Evolutionary conservation across 2,888 invertebrate species (phyloP).

Genomic region (Gymnosoma rotundatum): DNA sequence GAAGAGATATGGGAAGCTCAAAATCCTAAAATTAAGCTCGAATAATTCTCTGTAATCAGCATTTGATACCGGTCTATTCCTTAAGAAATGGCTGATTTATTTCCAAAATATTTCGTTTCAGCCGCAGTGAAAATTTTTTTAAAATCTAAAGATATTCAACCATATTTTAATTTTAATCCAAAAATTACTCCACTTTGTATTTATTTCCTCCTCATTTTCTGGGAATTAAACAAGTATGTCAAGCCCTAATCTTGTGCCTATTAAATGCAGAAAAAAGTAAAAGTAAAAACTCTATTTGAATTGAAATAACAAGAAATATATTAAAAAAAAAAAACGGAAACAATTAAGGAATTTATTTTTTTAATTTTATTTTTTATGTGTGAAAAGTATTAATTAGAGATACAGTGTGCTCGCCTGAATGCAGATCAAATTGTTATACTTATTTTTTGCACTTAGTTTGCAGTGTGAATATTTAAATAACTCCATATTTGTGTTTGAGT

Average conservation of each 20-base stretch:
- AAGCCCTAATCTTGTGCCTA: background rate
- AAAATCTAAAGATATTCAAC: no score
- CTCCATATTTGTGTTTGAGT: slow-evolving; percentile 41
- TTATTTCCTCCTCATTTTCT: no score
- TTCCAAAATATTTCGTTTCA: no score
- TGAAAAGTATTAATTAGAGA: slow-evolving; percentile 63
- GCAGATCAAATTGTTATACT: slow-evolving; percentile 25
- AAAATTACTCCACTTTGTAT: no score
- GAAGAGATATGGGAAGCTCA: no score
- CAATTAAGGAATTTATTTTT: slow-evolving; percentile 49
- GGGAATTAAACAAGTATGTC: background rate
- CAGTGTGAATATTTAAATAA: slow-evolving; percentile 33
- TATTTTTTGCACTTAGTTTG: background rate
- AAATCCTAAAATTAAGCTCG: no score
- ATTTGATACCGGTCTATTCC: no score
- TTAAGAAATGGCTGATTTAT: no score
- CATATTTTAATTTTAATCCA: no score
- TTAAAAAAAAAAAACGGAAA: slow-evolving; percentile 60
- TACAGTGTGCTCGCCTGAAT: slow-evolving; percentile 33
- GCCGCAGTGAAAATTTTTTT: no score
- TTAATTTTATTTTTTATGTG: slow-evolving; percentile 24
- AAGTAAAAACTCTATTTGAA: slow-evolving; percentile 28
- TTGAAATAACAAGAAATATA: slow-evolving; percentile 21
- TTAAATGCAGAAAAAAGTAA: slow-evolving; percentile 26
- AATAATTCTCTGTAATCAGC: no score